phyloP scores from a whole-genome alignment of 2,888 invertebrate species.

The Ernsta delagoae region DNA sequence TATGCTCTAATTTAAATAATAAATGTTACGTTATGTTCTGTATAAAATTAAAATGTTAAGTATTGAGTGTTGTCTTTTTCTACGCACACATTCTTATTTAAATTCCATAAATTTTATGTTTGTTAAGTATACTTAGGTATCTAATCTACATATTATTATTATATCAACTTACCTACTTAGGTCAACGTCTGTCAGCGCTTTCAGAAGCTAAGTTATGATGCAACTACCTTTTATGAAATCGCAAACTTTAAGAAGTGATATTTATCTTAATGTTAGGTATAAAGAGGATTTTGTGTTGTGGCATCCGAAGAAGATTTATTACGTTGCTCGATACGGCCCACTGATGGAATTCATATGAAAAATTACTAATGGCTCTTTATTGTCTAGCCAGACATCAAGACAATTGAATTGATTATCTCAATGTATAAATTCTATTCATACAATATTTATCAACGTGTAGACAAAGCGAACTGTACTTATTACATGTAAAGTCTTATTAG shows the following conservation, averaged over 20 bases:
- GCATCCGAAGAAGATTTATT: slow-evolving; percentile 20
- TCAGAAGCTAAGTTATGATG: neutral
- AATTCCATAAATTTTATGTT: too few relatives aligned
- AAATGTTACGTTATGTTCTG: neutral
- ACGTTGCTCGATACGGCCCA: slow-evolving; percentile 23
- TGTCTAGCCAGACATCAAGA: slow-evolving; percentile 12
- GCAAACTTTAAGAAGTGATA: neutral
- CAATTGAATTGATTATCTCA: neutral
- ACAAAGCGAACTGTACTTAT: too few relatives aligned
- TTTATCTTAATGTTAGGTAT: slow-evolving; percentile 16
- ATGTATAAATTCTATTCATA: neutral
- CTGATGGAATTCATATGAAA: slow-evolving; percentile 20
- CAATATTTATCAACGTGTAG: neutral
- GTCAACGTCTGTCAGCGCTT: neutral
- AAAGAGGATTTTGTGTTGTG: slow-evolving; percentile 12
- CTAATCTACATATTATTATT: too few relatives aligned
- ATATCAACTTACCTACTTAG: too few relatives aligned
- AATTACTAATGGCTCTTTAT: slow-evolving; percentile 24
- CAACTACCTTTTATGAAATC: neutral
- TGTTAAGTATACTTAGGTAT: too few relatives aligned
- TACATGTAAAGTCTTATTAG: too few relatives aligned
- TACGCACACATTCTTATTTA: neutral
- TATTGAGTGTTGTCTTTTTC: too few relatives aligned
- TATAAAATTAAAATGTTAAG: neutral
- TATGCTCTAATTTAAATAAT: neutral